Evolutionary conservation across 2,113 vertebrate species (phyloP).

Genomic region (Sus scrofa): DNA sequence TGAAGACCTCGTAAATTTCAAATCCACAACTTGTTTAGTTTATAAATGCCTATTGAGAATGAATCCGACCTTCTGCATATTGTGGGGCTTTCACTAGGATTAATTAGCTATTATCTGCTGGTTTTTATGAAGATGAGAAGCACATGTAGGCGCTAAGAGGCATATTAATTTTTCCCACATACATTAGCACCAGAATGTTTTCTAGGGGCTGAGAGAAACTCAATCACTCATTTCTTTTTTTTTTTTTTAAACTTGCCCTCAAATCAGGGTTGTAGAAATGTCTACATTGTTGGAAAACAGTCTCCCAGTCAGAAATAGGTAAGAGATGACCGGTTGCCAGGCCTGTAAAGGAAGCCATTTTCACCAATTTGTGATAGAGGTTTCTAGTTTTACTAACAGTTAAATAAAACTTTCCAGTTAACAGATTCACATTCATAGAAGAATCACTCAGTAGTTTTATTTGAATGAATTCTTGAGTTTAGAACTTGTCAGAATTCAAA

Average conservation of each 20-base stretch:
- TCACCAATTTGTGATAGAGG: not conserved
- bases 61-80: not conserved
- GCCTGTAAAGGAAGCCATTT: not conserved
- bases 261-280: not conserved
- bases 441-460: not conserved
- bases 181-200: not conserved
- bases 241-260: not conserved
- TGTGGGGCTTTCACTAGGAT: constrained; percentile 34
- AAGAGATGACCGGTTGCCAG: not conserved
- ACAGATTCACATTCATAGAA: not conserved
- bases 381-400: not conserved
- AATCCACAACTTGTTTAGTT: constrained; percentile 47
- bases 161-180: constrained; percentile 45
- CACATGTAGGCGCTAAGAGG: not conserved
- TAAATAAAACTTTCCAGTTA: not conserved
- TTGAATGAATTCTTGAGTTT: not conserved
- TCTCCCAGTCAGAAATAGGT: not conserved
- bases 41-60: constrained; percentile 29
- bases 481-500: not conserved
- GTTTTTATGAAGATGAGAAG: constrained; percentile 62
- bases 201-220: constrained; percentile 30
- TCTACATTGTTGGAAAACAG: not conserved
- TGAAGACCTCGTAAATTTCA: constrained; percentile 29
- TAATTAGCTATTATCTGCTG: constrained; percentile 68
- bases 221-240: not conserved